Conservation (phyloP, 2,888 invertebrate genomes). For the Tridacna crocea region DNA sequence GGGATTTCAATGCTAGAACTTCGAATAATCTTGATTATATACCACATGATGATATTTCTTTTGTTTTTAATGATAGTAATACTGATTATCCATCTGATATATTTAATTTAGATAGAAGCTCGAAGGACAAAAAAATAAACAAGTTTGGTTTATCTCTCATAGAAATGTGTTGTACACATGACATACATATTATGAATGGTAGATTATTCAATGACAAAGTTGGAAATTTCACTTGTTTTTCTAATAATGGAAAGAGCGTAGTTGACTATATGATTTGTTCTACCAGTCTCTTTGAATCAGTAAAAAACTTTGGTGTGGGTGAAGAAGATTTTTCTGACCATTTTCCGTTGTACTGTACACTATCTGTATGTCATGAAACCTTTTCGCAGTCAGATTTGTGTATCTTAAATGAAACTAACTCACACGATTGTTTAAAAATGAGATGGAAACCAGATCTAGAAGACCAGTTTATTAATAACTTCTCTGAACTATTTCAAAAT, state of each 20-base stretch:
- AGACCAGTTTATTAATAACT: background rate
- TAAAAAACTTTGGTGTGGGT: background rate
- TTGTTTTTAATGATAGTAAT: background rate
- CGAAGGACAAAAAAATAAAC: constrained; percentile 17
- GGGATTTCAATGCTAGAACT: constrained; percentile 19
- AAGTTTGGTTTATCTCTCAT: constrained; percentile 1
- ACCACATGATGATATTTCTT: constrained; percentile 12
- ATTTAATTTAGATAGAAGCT: constrained; percentile 8
- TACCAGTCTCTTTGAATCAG: background rate
- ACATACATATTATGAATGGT: constrained; percentile 24
- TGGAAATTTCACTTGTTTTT: constrained; percentile 24
- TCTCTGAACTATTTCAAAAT: background rate
- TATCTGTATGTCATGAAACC: background rate
- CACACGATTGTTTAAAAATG: background rate
- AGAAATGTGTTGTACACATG: constrained; percentile 18
- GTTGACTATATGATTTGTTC: constrained; percentile 15
- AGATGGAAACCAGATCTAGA: background rate
- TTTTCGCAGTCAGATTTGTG: background rate
- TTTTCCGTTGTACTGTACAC: background rate
- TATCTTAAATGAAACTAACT: background rate
- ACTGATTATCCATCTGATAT: constrained; percentile 11
- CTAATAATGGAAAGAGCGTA: constrained; percentile 20
- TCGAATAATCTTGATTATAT: constrained; percentile 8
- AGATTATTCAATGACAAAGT: constrained; percentile 12
- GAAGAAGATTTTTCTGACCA: background rate